Conservation (phyloP, 2,113 vertebrate species). For the Oriolus oriolus region DNA sequence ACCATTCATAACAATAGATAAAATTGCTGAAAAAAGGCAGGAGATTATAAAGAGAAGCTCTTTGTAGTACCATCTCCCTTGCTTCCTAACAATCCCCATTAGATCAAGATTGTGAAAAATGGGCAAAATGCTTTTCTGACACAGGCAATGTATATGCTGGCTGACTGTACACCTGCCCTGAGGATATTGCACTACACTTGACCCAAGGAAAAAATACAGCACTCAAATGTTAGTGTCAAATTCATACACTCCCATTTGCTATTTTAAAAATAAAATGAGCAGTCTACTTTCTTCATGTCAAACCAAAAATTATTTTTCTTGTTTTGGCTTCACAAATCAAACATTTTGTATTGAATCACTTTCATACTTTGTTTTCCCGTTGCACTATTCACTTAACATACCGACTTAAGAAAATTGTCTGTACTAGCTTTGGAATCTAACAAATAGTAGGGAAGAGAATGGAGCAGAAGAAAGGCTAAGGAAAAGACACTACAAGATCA, state of each 20-base stretch:
- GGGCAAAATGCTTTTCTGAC: conserved; percentile 11
- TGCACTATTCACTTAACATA: background rate
- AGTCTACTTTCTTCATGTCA: background rate
- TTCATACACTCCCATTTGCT: background rate
- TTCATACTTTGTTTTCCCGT: background rate
- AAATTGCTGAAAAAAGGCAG: background rate
- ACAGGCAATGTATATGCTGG: background rate
- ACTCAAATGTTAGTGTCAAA: background rate
- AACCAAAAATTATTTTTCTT: background rate
- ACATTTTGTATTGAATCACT: background rate
- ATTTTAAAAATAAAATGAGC: background rate
- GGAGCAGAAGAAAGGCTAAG: background rate
- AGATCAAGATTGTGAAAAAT: background rate
- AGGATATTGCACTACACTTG: background rate
- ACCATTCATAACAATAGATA: background rate
- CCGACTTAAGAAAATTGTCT: background rate
- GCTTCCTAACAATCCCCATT: background rate
- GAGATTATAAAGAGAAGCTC: background rate
- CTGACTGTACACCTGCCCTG: background rate
- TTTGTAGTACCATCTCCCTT: background rate
- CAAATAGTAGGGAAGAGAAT: background rate
- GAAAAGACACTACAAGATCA: background rate
- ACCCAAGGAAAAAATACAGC: conserved; percentile 22
- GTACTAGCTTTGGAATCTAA: background rate
- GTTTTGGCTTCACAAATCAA: background rate